Evolutionary conservation across 2,797 vertebrate genomes (phyloP).

Genomic region (Caiman crocodilus): DNA sequence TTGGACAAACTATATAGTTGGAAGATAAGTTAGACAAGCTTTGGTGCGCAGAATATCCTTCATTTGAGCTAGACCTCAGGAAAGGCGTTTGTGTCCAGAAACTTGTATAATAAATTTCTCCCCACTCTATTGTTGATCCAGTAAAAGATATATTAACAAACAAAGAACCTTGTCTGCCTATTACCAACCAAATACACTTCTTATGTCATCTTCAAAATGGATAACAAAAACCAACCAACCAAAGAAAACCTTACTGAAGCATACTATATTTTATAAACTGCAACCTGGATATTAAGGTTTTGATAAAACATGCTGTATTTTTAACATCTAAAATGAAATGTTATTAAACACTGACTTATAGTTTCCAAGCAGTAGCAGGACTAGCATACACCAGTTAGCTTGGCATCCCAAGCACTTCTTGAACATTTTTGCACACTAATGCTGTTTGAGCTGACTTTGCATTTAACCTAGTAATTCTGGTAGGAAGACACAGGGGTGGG

Average conservation of each 20-base stretch:
- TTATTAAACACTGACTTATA: background rate
- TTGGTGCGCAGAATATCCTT: too few species aligned
- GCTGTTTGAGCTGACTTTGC: background rate
- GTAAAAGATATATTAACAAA: too few species aligned
- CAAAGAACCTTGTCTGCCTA: too few species aligned
- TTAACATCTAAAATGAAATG: background rate
- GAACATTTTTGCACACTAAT: background rate
- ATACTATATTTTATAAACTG: background rate
- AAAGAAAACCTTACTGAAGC: background rate
- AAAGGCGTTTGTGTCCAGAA: too few species aligned
- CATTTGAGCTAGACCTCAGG: too few species aligned
- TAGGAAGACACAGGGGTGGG: background rate
- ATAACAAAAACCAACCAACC: background rate
- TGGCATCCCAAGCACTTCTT: background rate
- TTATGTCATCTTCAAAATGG: too few species aligned
- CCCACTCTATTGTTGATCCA: too few species aligned
- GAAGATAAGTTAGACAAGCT: too few species aligned
- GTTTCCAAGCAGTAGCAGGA: background rate
- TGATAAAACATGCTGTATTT: background rate
- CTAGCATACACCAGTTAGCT: background rate
- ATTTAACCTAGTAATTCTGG: background rate
- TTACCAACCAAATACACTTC: too few species aligned
- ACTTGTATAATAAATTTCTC: too few species aligned
- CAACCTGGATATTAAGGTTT: background rate
- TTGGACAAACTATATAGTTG: too few species aligned